Evolutionary conservation across 2,888 invertebrate genomes (phyloP).

Genomic region (Drosophila maculinotata): DNA sequence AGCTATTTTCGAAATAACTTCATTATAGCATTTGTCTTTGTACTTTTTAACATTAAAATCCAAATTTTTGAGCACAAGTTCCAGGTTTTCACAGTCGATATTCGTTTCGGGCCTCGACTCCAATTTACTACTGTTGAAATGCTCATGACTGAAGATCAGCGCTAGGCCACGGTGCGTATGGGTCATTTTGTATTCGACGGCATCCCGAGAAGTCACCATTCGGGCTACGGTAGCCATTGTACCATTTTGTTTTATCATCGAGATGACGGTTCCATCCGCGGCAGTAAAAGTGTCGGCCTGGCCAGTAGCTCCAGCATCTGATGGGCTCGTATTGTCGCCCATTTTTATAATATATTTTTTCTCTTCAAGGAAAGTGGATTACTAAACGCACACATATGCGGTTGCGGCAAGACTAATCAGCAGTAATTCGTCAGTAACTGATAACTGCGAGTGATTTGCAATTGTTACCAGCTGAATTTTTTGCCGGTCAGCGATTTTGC

Average conservation of each 20-base stretch:
- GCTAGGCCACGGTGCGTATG: slow-evolving; percentile 92
- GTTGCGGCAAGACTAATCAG: not conserved
- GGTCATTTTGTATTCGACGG: slow-evolving; percentile 92
- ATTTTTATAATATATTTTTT: too few species aligned
- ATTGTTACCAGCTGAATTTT: not conserved
- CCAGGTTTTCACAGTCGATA: slow-evolving; percentile 91
- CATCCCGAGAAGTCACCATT: slow-evolving; percentile 4
- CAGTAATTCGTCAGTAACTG: not conserved
- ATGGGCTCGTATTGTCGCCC: not conserved
- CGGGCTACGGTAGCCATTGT: not conserved
- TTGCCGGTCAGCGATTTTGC: not conserved
- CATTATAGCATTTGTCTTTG: slow-evolving; percentile 88
- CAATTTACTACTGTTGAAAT: slow-evolving; percentile 89
- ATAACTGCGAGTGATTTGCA: not conserved
- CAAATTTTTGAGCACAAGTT: slow-evolving; percentile 87
- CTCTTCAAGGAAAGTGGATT: too few species aligned
- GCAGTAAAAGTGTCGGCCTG: not conserved
- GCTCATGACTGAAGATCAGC: slow-evolving; percentile 94
- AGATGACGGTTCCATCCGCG: slow-evolving; percentile 6
- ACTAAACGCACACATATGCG: not conserved
- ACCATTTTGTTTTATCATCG: fast-evolving
- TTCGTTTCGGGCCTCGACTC: slow-evolving; percentile 93
- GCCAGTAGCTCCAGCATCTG: not conserved
- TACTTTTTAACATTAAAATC: slow-evolving; percentile 90
- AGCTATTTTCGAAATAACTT: slow-evolving; percentile 88